These are phyloP conservation scores for Menura novaehollandiae DNA, from an alignment of 2,113 vertebrate genomes.

Conservation along the genomic window DNA sequence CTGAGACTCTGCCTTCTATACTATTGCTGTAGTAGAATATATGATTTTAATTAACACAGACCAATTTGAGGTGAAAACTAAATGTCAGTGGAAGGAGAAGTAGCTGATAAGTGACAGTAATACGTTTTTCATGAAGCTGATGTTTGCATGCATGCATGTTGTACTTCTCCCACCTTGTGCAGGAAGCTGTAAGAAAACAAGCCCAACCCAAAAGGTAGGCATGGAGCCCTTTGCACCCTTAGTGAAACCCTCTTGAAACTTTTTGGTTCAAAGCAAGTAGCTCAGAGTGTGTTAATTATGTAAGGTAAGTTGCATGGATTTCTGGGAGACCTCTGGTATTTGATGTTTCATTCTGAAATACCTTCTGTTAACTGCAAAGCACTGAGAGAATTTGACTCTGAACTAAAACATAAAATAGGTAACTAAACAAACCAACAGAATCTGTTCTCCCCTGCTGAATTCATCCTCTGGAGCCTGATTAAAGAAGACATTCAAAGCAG, in stretches of 20 bases:
- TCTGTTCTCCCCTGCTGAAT: neutral
- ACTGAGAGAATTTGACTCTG: neutral
- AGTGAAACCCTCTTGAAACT: neutral
- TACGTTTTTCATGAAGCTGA: neutral
- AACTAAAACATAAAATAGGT: neutral
- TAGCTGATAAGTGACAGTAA: neutral
- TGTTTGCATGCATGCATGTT: neutral
- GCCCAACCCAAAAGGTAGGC: neutral
- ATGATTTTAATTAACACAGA: neutral
- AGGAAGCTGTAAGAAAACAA: neutral
- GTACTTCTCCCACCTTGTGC: neutral
- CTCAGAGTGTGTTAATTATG: neutral
- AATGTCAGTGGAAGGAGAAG: neutral
- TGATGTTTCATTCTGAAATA: neutral
- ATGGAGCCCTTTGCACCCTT: neutral
- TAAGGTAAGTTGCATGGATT: neutral
- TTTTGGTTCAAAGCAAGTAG: neutral
- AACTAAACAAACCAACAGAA: neutral
- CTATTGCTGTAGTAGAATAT: neutral
- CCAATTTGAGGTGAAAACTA: neutral
- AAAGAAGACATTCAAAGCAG: conserved; percentile 1
- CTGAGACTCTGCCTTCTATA: neutral
- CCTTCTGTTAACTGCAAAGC: neutral
- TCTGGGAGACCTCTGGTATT: neutral
- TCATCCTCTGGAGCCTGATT: neutral